Evolutionary conservation across 2,113 vertebrate genomes (phyloP), one percentile per base, ranked within the genome.

Genomic region (Accipiter virgatus): DNA sequence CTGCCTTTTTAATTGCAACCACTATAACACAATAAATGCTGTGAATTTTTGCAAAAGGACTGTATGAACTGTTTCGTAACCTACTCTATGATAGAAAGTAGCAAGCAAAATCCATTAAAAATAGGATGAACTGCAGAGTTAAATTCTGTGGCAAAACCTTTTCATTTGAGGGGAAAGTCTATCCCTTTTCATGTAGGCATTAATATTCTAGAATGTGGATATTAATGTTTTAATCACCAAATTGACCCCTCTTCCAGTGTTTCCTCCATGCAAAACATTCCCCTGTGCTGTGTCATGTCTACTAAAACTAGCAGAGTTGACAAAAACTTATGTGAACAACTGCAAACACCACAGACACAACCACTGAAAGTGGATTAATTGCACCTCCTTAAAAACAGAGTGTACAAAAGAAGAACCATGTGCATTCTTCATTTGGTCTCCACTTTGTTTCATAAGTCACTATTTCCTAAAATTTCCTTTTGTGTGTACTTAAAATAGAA

Each of bases 391-490:
- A 66, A 71, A 88, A 96, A 26, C 7, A 26, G 38, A 14, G 7
- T 0, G 0, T 36, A 10, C 0, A 2, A 26, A 91, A 36, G 4
- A 58, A 23, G 3, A 58, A 21, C 25, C 3, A 1, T 32, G 19
- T 53, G 12, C 66, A 0, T 61, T 90, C 29, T 66, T 82, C 40
- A 16, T 61, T 80, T 93, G 15, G 7, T 50, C 14, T 94, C 53
- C 0, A 2, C 22, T 93, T 89, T 88, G 47, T 90, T 88, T 81
- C 18, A 3, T 52, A 58, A 89, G 16, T 86, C 0, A 0, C 34
- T 61, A 5, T 80, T 85, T 90, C 26, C 45, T 71, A 50, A 82
- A 81, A 66, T 67, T 80, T 55, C 11, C 25, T 83, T 87, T 80
- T 62, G 7, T 65, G 13, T 34, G 11, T 50, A 38, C 14, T 85